phyloP scores from a whole-genome alignment of 53 echinoderm and acorn worm genomes.

The Pentamera pediparva region DNA sequence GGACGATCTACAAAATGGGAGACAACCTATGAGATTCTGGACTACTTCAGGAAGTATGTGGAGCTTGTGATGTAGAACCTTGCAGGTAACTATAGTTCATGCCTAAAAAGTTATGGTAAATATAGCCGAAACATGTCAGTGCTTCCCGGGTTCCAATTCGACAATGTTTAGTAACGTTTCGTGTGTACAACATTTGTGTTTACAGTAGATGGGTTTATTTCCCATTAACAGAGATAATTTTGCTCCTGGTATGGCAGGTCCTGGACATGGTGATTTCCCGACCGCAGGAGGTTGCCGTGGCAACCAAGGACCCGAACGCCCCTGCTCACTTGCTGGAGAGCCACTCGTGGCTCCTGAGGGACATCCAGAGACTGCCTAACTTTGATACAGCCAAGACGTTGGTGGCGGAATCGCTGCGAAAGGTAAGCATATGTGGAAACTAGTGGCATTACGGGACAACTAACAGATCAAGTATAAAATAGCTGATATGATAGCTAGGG shows the following conservation, averaged over 20 bases:
- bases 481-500: background rate
- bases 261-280: slow-evolving; percentile 56
- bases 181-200: too few species aligned
- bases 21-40: slow-evolving; percentile 71
- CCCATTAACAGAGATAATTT: background rate
- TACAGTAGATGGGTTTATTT: background rate
- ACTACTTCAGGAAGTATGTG: slow-evolving; percentile 72
- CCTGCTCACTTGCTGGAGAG: slow-evolving; percentile 46
- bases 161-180: too few species aligned
- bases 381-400: slow-evolving; percentile 64
- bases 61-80: too few species aligned
- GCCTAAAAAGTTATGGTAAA: too few species aligned
- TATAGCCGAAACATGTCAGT: too few species aligned
- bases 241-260: slow-evolving; percentile 17
- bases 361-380: slow-evolving; percentile 75
- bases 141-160: too few species aligned
- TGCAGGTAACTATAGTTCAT: too few species aligned
- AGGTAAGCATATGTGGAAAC: slow-evolving; percentile 36
- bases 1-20: too few species aligned
- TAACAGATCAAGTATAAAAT: background rate
- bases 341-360: slow-evolving; percentile 86
- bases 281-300: slow-evolving; percentile 29
- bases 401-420: slow-evolving; percentile 55
- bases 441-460: background rate
- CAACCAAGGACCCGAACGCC: slow-evolving; percentile 46